phyloP scores from a whole-genome alignment of 1,140 invertebrate genomes.

The Rhynchophorus ferrugineus region DNA sequence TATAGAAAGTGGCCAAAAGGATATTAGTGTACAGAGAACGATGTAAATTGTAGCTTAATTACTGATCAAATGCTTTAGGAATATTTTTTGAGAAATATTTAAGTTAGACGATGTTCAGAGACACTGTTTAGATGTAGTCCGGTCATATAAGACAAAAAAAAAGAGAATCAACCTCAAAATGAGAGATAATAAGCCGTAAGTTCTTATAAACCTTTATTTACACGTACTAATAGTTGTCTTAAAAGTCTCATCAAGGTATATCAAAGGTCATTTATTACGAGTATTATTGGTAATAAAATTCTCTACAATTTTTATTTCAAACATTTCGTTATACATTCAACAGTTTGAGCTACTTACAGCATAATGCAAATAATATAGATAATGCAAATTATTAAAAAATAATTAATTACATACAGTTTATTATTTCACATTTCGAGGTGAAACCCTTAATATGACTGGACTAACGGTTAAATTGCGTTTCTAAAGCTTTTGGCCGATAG shows the following conservation, averaged over 20 bases:
- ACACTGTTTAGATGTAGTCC: neutral
- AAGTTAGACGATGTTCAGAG: neutral
- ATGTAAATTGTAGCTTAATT: slow-evolving; percentile 18
- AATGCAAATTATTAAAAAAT: neutral
- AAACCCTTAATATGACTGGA: neutral
- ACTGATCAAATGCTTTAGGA: slow-evolving; percentile 1
- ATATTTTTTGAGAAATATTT: neutral
- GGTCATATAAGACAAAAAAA: neutral
- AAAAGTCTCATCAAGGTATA: neutral
- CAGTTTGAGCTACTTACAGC: neutral
- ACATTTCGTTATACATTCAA: neutral
- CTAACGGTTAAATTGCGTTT: neutral
- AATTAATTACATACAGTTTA: neutral
- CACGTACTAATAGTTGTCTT: neutral
- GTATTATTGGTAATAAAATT: no score
- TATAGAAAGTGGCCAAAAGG: slow-evolving; percentile 12
- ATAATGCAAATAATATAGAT: neutral
- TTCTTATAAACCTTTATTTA: neutral
- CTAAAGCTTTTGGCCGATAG: neutral
- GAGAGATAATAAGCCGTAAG: neutral
- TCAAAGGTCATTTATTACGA: no score
- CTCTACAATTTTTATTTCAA: no score
- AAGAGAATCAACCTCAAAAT: neutral
- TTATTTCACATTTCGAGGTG: neutral
- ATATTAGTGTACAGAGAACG: slow-evolving; percentile 20